Percentiles rank a stretch among this genome's conserved stretches.
Conservation (phyloP, 2,113 vertebrate genomes). For the Pungitius pungitius region DNA sequence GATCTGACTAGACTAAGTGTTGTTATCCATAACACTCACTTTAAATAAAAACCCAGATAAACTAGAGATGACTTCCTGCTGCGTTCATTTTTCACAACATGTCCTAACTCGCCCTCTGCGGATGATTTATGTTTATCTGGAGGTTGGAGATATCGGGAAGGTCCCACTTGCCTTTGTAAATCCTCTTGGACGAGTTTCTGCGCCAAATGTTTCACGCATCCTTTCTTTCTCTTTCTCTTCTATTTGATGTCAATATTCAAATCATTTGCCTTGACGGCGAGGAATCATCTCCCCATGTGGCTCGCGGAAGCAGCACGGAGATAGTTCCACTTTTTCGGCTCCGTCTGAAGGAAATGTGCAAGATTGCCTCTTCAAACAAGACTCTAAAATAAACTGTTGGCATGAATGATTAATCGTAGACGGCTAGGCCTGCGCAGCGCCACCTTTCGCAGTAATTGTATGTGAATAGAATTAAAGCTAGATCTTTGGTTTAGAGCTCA, state of each 20-base stretch:
- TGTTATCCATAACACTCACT: conserved; percentile 6
- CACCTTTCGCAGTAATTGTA: conserved; percentile 81
- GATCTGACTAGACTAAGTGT: conserved; percentile 1
- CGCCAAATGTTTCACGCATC: conserved; percentile 46
- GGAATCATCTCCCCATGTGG: conserved; percentile 61
- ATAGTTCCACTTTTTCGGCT: conserved; percentile 69
- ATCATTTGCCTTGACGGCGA: conserved; percentile 66
- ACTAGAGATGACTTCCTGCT: conserved; percentile 20
- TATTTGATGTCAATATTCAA: conserved; percentile 80
- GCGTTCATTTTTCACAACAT: conserved; percentile 38
- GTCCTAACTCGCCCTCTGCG: conserved; percentile 34
- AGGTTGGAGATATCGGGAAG: conserved; percentile 30
- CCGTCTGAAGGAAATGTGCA: conserved; percentile 64
- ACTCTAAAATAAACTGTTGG: conserved; percentile 73
- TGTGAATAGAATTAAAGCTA: conserved; percentile 76
- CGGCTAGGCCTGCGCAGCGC: conserved; percentile 65
- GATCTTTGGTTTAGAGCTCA: conserved; percentile 67
- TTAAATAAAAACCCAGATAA: conserved; percentile 14
- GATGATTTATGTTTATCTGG: conserved; percentile 45
- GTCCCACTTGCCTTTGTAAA: conserved; percentile 50
- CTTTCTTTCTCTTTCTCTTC: conserved; percentile 41
- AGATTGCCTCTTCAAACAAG: conserved; percentile 67
- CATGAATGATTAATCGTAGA: conserved; percentile 76
- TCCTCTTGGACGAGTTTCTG: conserved; percentile 31
- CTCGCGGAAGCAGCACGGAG: conserved; percentile 56